A percentile compares a stretch with the other conserved stretches of the same genome.
These are phyloP conservation scores for Euschistus heros DNA, from an alignment of 1,140 invertebrate species.

Conservation along the genomic window DNA sequence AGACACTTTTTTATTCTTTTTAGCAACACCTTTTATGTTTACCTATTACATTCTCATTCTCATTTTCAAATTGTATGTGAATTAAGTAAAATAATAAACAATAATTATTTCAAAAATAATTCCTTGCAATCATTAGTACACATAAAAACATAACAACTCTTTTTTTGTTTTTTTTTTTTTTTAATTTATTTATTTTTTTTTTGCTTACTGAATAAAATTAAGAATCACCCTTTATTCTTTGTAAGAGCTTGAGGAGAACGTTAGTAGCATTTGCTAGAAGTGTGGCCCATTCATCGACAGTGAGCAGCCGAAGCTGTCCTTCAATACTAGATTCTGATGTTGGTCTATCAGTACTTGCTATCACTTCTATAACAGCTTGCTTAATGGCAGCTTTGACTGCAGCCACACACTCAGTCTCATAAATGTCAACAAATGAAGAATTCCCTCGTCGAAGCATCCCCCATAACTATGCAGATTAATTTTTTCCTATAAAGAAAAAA, in stretches of 20 bases:
- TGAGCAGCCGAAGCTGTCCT: constrained; percentile 47
- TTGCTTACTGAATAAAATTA: too few relatives aligned
- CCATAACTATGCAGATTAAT: constrained; percentile 77
- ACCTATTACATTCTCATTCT: too few relatives aligned
- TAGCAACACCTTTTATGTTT: too few relatives aligned
- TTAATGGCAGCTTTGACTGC: constrained; percentile 81
- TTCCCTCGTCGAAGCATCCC: constrained; percentile 74
- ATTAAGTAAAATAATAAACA: too few relatives aligned
- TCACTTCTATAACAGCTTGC: constrained; percentile 71
- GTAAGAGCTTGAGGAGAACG: constrained; percentile 40
- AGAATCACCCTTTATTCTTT: constrained; percentile 48
- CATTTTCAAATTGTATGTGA: too few relatives aligned
- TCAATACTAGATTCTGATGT: constrained; percentile 37
- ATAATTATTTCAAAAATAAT: background rate
- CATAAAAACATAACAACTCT: too few relatives aligned
- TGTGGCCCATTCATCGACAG: constrained; percentile 65
- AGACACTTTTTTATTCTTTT: too few relatives aligned
- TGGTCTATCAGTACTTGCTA: constrained; percentile 46
- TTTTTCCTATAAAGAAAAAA: constrained; percentile 57
- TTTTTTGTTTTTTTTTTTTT: too few relatives aligned
- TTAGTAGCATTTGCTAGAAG: constrained; percentile 65
- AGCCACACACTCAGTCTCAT: constrained; percentile 79
- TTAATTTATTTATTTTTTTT: too few relatives aligned
- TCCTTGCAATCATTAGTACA: background rate
- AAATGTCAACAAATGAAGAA: constrained; percentile 78